Evolutionary conservation across 1,140 invertebrate genomes (phyloP).

Genomic region (Agrilus planipennis): DNA sequence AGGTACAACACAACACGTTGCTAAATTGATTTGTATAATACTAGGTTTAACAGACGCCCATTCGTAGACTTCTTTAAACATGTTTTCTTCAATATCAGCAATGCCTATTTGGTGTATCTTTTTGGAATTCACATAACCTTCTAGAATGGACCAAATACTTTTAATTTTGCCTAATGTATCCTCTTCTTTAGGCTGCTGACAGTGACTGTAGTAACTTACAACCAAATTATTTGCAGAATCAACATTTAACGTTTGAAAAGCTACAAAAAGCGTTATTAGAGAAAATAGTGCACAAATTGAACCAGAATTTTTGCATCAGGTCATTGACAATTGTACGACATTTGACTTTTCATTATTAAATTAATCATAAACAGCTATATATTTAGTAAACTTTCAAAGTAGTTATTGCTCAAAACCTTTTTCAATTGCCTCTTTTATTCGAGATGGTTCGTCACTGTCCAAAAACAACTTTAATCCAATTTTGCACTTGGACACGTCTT

Average conservation of each 20-base stretch:
- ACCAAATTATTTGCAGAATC: slow-evolving; percentile 61
- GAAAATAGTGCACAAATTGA: too few relatives aligned
- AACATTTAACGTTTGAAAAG: slow-evolving; percentile 49
- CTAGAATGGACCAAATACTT: slow-evolving; percentile 59
- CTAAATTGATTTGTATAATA: slow-evolving; percentile 91
- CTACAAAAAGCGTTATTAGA: too few relatives aligned
- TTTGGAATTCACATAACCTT: slow-evolving; percentile 52
- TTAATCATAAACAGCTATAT: slow-evolving; percentile 13
- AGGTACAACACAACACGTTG: slow-evolving; percentile 91
- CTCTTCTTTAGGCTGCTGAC: slow-evolving; percentile 38
- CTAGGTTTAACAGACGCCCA: slow-evolving; percentile 75
- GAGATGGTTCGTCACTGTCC: slow-evolving; percentile 40
- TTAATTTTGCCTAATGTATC: slow-evolving; percentile 50
- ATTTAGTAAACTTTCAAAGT: slow-evolving; percentile 3
- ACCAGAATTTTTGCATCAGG: too few relatives aligned
- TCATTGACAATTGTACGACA: too few relatives aligned
- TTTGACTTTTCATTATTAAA: too few relatives aligned
- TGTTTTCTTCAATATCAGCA: slow-evolving; percentile 73
- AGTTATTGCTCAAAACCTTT: slow-evolving; percentile 34
- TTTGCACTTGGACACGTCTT: slow-evolving; percentile 47
- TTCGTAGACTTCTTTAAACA: slow-evolving; percentile 64
- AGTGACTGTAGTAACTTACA: slow-evolving; percentile 55
- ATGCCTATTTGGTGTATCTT: slow-evolving; percentile 69
- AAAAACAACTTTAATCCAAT: slow-evolving; percentile 54
- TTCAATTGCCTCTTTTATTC: slow-evolving; percentile 42